These are phyloP conservation scores for Oxyscelio sp. DNA, from an alignment of 2,888 invertebrate genomes.

Conservation along the genomic window DNA sequence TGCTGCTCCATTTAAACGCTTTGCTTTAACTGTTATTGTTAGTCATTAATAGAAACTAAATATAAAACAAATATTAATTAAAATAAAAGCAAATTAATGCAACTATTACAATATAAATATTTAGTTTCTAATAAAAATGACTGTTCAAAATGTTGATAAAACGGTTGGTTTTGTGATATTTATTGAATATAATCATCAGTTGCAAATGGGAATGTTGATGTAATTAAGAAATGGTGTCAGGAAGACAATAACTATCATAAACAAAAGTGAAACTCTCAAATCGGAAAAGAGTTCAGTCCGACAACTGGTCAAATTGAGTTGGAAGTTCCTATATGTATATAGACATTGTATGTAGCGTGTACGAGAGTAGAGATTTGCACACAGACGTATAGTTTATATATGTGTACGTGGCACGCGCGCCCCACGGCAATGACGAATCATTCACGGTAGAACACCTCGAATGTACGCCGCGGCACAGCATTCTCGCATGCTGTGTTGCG, in stretches of 20 bases:
- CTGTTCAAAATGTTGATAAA: too few species aligned
- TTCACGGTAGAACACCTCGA: constrained; percentile 88
- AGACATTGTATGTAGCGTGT: constrained; percentile 58
- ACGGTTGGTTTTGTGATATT: too few species aligned
- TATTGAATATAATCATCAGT: background rate
- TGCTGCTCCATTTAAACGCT: too few species aligned
- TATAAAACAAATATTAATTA: too few species aligned
- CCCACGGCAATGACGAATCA: constrained; percentile 89
- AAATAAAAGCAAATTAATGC: too few species aligned
- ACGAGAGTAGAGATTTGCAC: constrained; percentile 64
- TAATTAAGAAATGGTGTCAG: background rate
- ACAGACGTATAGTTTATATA: constrained; percentile 48
- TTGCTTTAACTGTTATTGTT: too few species aligned
- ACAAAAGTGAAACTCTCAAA: constrained; percentile 59
- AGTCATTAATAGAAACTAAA: too few species aligned
- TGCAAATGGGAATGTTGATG: background rate
- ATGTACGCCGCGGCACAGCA: constrained; percentile 74
- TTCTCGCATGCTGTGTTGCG: constrained; percentile 65
- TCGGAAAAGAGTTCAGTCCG: constrained; percentile 55
- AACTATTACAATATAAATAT: too few species aligned
- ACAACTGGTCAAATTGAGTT: constrained; percentile 65
- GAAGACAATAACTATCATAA: constrained; percentile 17
- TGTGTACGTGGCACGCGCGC: constrained; percentile 87
- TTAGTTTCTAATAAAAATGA: too few species aligned
- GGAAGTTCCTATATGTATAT: constrained; percentile 63